Evolutionary conservation across 2,113 vertebrate genomes (phyloP).

Genomic region (Ceuthmochares aereus): DNA sequence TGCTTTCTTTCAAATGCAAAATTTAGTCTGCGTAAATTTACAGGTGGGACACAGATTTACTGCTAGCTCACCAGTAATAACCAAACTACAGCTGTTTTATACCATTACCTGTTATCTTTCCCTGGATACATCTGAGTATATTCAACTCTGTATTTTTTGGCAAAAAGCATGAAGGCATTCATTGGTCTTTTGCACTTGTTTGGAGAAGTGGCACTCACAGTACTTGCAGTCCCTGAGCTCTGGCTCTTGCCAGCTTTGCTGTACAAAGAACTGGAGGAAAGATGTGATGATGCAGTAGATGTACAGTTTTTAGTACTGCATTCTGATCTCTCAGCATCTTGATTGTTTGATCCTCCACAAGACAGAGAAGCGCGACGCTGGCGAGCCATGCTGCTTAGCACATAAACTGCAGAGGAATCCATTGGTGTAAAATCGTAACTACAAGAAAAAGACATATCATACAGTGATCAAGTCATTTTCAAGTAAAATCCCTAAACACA

Average conservation of each 20-base stretch:
- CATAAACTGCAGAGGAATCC: slow-evolving; percentile 98
- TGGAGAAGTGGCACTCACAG: slow-evolving; percentile 88
- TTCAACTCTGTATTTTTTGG: slow-evolving; percentile 99
- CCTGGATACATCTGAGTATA: slow-evolving; percentile 99
- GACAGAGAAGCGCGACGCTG: slow-evolving; percentile 94
- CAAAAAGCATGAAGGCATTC: slow-evolving; percentile 99
- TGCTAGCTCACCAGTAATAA: not conserved
- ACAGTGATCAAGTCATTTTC: not conserved
- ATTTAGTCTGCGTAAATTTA: not conserved
- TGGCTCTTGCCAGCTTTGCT: slow-evolving; percentile 89
- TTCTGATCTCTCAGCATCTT: slow-evolving; percentile 87
- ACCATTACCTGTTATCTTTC: slow-evolving; percentile 95
- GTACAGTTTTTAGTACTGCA: slow-evolving; percentile 82
- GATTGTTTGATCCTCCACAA: slow-evolving; percentile 85
- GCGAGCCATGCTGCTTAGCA: slow-evolving; percentile 98
- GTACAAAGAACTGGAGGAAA: slow-evolving; percentile 78
- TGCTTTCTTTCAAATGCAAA: not conserved
- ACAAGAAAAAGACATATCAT: not conserved
- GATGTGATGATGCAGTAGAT: slow-evolving; percentile 80
- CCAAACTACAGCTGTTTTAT: not conserved
- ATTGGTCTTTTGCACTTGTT: slow-evolving; percentile 99
- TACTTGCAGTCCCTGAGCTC: slow-evolving; percentile 89
- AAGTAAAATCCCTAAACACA: not conserved
- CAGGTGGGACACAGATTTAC: not conserved
- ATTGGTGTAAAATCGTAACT: slow-evolving; percentile 98